These are phyloP conservation scores for Eudyptes chrysolophus DNA, from an alignment of 2,113 vertebrate species.

Conservation along the genomic window DNA sequence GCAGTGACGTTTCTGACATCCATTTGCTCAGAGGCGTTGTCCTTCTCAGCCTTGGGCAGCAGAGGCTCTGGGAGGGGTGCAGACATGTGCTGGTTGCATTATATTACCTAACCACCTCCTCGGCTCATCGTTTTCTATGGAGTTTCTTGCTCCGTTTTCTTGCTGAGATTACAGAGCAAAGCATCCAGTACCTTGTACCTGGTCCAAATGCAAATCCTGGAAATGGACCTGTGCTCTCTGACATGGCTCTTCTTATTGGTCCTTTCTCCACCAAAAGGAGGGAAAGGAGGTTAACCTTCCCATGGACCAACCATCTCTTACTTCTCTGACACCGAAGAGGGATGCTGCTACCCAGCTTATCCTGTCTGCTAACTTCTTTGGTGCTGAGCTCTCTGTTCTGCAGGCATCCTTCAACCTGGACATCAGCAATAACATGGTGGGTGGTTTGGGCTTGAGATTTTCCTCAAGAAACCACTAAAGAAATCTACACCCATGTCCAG, in stretches of 20 bases:
- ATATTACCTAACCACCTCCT: neutral
- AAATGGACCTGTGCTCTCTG: neutral
- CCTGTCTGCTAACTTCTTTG: conserved; percentile 31
- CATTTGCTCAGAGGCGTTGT: neutral
- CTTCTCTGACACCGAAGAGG: neutral
- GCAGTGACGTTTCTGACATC: neutral
- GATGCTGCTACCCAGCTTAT: conserved; percentile 18
- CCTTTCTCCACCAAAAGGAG: neutral
- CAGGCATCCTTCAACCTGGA: neutral
- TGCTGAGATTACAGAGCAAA: too few species aligned
- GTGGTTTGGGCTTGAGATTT: neutral
- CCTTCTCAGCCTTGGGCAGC: neutral
- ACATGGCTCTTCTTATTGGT: neutral
- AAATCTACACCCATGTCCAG: neutral
- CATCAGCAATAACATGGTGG: conserved; percentile 1
- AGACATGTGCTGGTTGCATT: neutral
- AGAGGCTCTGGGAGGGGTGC: neutral
- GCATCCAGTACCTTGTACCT: too few species aligned
- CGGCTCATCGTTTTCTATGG: neutral
- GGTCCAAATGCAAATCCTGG: neutral
- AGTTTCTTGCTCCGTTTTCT: neutral
- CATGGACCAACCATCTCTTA: fast-evolving
- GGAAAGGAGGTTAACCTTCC: neutral
- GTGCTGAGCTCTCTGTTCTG: neutral
- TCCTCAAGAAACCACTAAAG: neutral